These are phyloP conservation scores for Adrianichthys oophorus DNA, from an alignment of 2,797 vertebrate species.

Conservation along the genomic window DNA sequence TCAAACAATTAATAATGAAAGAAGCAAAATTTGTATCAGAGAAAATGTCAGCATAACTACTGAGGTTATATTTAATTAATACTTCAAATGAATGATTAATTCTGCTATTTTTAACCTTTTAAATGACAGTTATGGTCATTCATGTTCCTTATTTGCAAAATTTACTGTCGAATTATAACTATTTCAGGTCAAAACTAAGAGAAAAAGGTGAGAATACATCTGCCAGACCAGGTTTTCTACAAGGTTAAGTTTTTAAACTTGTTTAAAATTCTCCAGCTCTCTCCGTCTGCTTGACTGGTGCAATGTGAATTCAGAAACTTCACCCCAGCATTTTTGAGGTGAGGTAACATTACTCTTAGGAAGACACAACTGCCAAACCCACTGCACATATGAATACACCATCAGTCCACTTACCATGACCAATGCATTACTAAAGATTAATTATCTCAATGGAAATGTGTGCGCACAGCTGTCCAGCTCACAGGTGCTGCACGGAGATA, in stretches of 20 bases:
- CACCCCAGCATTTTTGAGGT: background rate
- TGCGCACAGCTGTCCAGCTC: constrained; percentile 33
- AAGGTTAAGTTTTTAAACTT: background rate
- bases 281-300: background rate
- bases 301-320: background rate
- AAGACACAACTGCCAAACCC: constrained; percentile 6
- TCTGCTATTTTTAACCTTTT: too few relatives aligned
- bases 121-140: too few relatives aligned
- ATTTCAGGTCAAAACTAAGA: too few relatives aligned
- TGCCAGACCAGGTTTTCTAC: background rate
- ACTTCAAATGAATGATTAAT: too few relatives aligned
- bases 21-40: too few relatives aligned
- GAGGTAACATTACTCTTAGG: background rate
- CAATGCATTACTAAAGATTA: constrained; percentile 57
- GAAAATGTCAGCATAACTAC: too few relatives aligned
- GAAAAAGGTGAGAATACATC: background rate
- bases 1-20: too few relatives aligned
- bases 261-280: background rate
- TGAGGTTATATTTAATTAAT: too few relatives aligned
- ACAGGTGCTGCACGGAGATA: constrained; percentile 63
- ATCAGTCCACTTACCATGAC: constrained; percentile 2
- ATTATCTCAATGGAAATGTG: constrained; percentile 46
- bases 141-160: too few relatives aligned
- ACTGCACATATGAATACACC: constrained; percentile 7
- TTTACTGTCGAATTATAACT: too few relatives aligned